Percentiles rank a stretch among this genome's conserved stretches.
Evolutionary conservation across 2,888 invertebrate genomes (phyloP).

Genomic region (Pachliopta kotzebuea): DNA sequence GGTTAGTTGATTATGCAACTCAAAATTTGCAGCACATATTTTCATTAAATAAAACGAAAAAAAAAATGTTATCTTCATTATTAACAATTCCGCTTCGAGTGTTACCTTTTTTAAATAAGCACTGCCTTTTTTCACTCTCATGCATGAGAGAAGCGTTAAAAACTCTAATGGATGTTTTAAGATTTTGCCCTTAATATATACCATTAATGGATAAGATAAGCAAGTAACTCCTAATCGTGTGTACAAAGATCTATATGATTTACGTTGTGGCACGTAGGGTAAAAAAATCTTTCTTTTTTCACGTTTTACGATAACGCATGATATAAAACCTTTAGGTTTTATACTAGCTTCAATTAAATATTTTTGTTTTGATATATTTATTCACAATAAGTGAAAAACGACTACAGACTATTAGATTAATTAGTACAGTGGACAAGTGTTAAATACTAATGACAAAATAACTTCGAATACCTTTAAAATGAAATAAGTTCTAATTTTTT

Average conservation of each 20-base stretch:
- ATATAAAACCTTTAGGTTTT: not conserved
- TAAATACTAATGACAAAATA: no score
- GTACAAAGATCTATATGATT: conserved; percentile 6
- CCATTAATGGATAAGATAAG: conserved; percentile 14
- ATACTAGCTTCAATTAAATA: no score
- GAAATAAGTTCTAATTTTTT: no score
- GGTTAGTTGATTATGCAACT: conserved; percentile 49
- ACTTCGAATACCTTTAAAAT: no score
- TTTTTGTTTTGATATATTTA: no score
- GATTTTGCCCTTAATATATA: conserved; percentile 11
- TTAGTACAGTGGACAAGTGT: no score
- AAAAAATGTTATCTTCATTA: conserved; percentile 15
- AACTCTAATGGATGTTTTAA: not conserved
- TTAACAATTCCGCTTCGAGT: not conserved
- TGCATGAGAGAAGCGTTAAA: conserved; percentile 10
- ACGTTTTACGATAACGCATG: conserved; percentile 24
- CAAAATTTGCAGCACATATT: conserved; percentile 45
- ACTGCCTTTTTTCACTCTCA: conserved; percentile 7
- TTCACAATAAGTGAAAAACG: no score
- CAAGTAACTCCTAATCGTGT: conserved; percentile 2
- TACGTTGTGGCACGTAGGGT: conserved; percentile 20
- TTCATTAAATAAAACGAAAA: conserved; percentile 31
- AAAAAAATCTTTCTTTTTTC: conserved; percentile 2
- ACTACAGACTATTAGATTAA: no score
- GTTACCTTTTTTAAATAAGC: not conserved